Evolutionary conservation across 2,888 invertebrate genomes (phyloP).

Genomic region (Escarpia spicata): DNA sequence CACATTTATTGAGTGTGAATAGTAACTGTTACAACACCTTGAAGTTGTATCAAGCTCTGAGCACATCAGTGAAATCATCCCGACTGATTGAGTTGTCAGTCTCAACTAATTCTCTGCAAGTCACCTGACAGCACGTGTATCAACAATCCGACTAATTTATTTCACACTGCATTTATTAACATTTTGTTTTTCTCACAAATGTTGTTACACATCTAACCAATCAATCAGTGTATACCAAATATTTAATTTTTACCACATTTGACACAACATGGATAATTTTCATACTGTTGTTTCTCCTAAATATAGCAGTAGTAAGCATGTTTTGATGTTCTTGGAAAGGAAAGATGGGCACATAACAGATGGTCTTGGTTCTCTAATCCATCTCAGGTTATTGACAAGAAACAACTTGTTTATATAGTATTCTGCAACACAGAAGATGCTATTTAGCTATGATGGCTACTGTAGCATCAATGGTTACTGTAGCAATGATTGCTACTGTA

Average conservation of each 20-base stretch:
- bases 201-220: not conserved
- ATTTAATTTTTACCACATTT: not conserved
- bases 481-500: not conserved
- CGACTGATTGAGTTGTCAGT: no score
- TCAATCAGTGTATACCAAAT: not conserved
- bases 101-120: no score
- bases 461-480: not conserved
- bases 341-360: not conserved
- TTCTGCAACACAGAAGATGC: not conserved
- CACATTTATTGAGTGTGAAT: not conserved
- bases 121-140: no score
- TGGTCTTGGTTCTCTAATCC: not conserved
- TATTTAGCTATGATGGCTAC: not conserved
- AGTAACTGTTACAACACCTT: not conserved
- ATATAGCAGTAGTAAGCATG: not conserved
- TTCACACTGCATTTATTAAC: not conserved
- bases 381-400: not conserved
- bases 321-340: not conserved
- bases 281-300: not conserved
- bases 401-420: slow-evolving; percentile 11
- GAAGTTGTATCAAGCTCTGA: not conserved
- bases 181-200: not conserved
- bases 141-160: not conserved
- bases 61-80: not conserved
- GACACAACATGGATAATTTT: not conserved